Conservation (phyloP, 1,140 invertebrate genomes). For the Coboldia fuscipes region DNA sequence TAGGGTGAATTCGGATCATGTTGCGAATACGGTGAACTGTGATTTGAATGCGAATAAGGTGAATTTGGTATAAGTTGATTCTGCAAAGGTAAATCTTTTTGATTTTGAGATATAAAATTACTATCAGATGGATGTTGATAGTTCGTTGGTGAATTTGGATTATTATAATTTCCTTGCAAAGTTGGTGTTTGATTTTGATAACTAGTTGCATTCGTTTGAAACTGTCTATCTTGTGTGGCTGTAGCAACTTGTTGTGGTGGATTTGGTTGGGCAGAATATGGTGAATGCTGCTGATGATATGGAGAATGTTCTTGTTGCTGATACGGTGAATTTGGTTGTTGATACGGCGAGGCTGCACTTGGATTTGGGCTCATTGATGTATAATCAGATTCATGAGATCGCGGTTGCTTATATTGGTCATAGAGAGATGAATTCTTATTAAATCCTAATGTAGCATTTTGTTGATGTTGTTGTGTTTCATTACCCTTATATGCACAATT, state of each 20-base stretch:
- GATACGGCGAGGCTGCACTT: slow-evolving; percentile 10
- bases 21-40: slow-evolving; percentile 14
- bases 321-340: slow-evolving; percentile 8
- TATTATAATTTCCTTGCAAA: no score
- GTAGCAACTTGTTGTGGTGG: not conserved
- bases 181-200: no score
- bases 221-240: not conserved
- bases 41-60: not conserved
- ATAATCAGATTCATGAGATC: slow-evolving; percentile 19
- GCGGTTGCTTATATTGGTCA: slow-evolving; percentile 26
- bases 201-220: not conserved
- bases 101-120: not conserved
- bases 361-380: slow-evolving; percentile 21
- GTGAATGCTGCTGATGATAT: slow-evolving; percentile 25
- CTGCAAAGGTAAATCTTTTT: not conserved
- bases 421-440: slow-evolving; percentile 23
- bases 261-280: slow-evolving; percentile 13
- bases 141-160: not conserved
- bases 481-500: no score
- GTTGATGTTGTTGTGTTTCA: no score
- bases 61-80: not conserved
- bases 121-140: slow-evolving; percentile 2
- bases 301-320: slow-evolving; percentile 21
- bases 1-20: slow-evolving; percentile 14
- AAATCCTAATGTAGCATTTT: slow-evolving; percentile 1